Conservation (phyloP, 2,888 invertebrate genomes). For the Lobophora halterata region DNA sequence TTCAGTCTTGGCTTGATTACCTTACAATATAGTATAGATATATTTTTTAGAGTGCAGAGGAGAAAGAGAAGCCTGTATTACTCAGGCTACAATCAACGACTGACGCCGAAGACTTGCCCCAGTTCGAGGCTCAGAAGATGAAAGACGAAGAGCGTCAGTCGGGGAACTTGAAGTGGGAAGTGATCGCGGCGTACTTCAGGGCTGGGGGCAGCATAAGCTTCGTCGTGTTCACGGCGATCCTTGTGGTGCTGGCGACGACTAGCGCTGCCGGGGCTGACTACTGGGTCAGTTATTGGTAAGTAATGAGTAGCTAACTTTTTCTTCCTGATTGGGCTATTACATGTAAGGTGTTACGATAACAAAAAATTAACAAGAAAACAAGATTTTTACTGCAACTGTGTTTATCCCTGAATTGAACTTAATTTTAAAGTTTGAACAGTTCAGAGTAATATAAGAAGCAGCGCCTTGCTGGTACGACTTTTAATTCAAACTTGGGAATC, state of each 20-base stretch:
- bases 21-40: not conserved
- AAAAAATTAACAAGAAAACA: slow-evolving; percentile 4
- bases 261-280: slow-evolving; percentile 85
- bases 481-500: too few relatives aligned
- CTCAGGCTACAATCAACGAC: slow-evolving; percentile 38
- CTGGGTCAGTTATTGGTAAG: slow-evolving; percentile 86
- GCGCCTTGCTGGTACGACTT: too few relatives aligned
- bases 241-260: slow-evolving; percentile 76
- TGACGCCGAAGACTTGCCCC: slow-evolving; percentile 49
- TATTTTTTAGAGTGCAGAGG: slow-evolving; percentile 27
- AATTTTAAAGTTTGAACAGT: too few relatives aligned
- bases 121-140: slow-evolving; percentile 66
- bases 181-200: slow-evolving; percentile 59
- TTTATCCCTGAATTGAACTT: too few relatives aligned
- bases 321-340: too few relatives aligned
- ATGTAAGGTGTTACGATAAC: too few relatives aligned
- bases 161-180: slow-evolving; percentile 64
- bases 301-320: slow-evolving; percentile 8
- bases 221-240: slow-evolving; percentile 46
- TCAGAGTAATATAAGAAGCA: too few relatives aligned
- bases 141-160: slow-evolving; percentile 63
- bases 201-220: slow-evolving; percentile 60
- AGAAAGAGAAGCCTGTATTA: slow-evolving; percentile 39
- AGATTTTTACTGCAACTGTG: slow-evolving; percentile 1
- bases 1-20: too few relatives aligned